A percentile compares a stretch with the other conserved stretches of the same genome.
These are phyloP conservation scores for Euura saliciscinereae DNA, from an alignment of 1,140 invertebrate species.

Conservation along the genomic window DNA sequence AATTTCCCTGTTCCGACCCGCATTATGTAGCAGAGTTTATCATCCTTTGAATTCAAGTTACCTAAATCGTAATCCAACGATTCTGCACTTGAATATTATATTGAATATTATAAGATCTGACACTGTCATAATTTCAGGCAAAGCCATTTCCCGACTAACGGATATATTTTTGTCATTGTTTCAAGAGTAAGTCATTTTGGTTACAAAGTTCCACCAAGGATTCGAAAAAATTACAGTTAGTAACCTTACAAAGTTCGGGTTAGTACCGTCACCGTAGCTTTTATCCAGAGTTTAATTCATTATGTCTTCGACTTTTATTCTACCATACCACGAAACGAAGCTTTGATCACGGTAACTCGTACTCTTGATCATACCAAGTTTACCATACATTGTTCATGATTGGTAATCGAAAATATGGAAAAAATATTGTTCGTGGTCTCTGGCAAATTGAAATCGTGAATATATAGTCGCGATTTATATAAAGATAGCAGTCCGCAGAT, in stretches of 20 bases:
- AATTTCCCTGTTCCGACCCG: not conserved
- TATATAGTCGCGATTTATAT: not conserved
- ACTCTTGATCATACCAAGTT: not conserved
- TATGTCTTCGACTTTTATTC: slow-evolving; percentile 3
- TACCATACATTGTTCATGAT: not conserved
- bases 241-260: slow-evolving; percentile 49
- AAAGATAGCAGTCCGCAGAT: not conserved
- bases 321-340: not conserved
- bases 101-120: too few relatives aligned
- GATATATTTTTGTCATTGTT: slow-evolving; percentile 22
- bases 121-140: too few relatives aligned
- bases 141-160: not conserved
- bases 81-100: too few relatives aligned
- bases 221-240: slow-evolving; percentile 55
- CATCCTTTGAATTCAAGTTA: too few relatives aligned
- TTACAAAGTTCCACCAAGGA: slow-evolving; percentile 46
- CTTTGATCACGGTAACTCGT: not conserved
- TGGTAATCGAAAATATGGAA: not conserved
- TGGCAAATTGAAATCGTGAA: not conserved
- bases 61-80: too few relatives aligned
- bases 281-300: slow-evolving; percentile 30
- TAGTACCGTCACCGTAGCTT: slow-evolving; percentile 56
- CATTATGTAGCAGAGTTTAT: too few relatives aligned
- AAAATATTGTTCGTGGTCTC: not conserved
- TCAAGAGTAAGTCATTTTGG: slow-evolving; percentile 17